Base-by-base conservation (phyloP, 2,113 vertebrate genomes). In the Chaetorhynchus papuensis region DNA sequence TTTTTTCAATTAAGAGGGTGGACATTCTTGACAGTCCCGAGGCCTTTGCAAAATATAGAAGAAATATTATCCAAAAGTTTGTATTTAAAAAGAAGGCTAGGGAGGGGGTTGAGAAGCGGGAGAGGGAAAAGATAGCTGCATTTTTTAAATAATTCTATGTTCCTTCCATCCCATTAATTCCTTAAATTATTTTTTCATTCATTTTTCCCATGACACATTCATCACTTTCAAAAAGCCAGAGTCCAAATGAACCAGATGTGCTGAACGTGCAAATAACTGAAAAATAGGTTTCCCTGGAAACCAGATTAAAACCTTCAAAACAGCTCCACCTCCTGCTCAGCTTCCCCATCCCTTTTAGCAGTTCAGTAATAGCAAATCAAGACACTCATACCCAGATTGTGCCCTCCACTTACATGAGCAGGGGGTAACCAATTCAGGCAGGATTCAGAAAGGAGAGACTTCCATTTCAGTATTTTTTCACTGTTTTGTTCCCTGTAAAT, bases 221-320 rank as follows among this genome's bases (percentile, higher is more conserved):
- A 96, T 89, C 83, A 91, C 80, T 86, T 77, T 97, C 87, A 94
- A 97, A 87, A 92, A 85, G 31, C 53, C 23, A 45, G 41, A 37
- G 94, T 95, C 90, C 95, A 96, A 97, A 95, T 96, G 61, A 96
- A 92, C 93, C 90, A 97, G 92, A 97, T 96, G 92, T 97, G 68
- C 85, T 98, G 95, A 96, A 96, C 44, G 22, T 61, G 96, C 82
- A 93, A 87, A 97, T 95, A 93, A 96, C 59, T 81, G 68, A 91
- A 95, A 96, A 97, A 97, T 52, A 44, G 30, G 79, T 97, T 97
- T 97, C 93, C 90, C 37, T 95, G 93, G 95, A 89, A 98, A 97
- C 66, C 53, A 96, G 81, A 97, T 94, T 68, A 94, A 95, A 97
- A 72, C 17, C 69, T 96, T 96, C 88, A 63, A 53, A 89, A 95